Base-by-base conservation (phyloP, 92 coral and sea anemone genomes). In the Phenganax subtilis region DNA sequence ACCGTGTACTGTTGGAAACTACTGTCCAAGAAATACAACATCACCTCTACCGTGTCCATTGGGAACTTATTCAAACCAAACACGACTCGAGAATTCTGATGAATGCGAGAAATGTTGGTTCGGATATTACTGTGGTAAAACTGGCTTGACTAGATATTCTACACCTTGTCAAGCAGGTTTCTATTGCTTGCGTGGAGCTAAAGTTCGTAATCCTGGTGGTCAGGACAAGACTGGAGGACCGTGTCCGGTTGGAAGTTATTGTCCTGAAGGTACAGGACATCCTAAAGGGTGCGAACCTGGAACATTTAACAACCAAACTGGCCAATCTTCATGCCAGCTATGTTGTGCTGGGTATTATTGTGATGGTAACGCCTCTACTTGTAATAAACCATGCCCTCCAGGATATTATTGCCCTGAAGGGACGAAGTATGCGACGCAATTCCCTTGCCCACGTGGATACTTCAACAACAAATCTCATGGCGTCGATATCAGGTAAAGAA, bases 341-440 rank as follows among this genome's bases (percentile, higher is more conserved):
- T 96, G 99, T 71, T 96, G 99, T 80, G 89, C 91, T 8, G 99
- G 99, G 53, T 87, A 75, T 77, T 91, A 92, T 74, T 96, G 99
- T 75, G 93, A 93, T 8, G 89, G 89, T 57, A 92, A 90, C 75
- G 92, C 99, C 5, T 86, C 90, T 16, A 76, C 91, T 5, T 96
- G 99, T 67, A 85, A 64, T 29, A 54, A 87, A 80, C 92, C 87
- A 74, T 96, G 99, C 76, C 99, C 99, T 10, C 73, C 72, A 64
- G 99, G 99, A 15, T 85, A 90, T 81, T 96, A 92, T 75, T 96
- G 99, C 51, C 96, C 88, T 0, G 59, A 71, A 44, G 99, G 99
- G 55, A 92, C 99, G 10, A 78, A 86, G 80, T 86, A 89, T 29
- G 85, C 79, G n/a, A 80, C 71, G 62, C 87, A 96, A 74, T 85